These are phyloP conservation scores for Pseudanteris insignis DNA, from an alignment of 2,888 invertebrate species.

Conservation along the genomic window DNA sequence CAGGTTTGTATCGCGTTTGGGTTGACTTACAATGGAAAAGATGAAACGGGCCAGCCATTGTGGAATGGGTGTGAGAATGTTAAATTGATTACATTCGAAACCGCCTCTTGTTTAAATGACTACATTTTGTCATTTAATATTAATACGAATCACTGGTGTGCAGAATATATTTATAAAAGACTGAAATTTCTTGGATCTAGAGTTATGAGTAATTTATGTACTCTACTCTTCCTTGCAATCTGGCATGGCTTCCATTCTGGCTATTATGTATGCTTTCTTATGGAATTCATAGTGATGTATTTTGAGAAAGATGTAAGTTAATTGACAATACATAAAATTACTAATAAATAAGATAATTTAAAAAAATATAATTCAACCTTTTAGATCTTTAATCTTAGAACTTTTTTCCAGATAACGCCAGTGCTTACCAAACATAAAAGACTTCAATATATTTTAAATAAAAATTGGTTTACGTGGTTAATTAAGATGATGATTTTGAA, in stretches of 20 bases:
- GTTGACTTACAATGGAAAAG: constrained; percentile 82
- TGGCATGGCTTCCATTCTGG: constrained; percentile 98
- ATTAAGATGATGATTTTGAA: constrained; percentile 73
- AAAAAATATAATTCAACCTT: background rate
- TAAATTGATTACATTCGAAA: constrained; percentile 82
- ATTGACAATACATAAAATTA: background rate
- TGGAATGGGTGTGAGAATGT: constrained; percentile 96
- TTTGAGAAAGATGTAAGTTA: constrained; percentile 85
- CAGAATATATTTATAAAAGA: constrained; percentile 93
- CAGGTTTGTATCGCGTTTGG: constrained; percentile 72
- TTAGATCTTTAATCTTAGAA: no score
- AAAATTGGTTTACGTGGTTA: constrained; percentile 62
- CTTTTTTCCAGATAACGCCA: constrained; percentile 69
- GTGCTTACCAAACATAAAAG: constrained; percentile 69
- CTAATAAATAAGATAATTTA: background rate
- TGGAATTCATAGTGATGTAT: constrained; percentile 88
- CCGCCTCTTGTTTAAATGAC: constrained; percentile 83
- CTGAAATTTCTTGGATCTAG: constrained; percentile 83
- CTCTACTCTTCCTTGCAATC: constrained; percentile 86
- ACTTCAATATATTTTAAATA: constrained; percentile 67
- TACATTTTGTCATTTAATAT: constrained; percentile 93
- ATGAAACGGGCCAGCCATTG: constrained; percentile 70
- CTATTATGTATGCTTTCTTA: constrained; percentile 91
- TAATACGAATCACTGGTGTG: constrained; percentile 95
- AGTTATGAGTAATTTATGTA: constrained; percentile 80